Base-by-base conservation (phyloP, 1,140 invertebrate species). In the Ectropis grisescens region DNA sequence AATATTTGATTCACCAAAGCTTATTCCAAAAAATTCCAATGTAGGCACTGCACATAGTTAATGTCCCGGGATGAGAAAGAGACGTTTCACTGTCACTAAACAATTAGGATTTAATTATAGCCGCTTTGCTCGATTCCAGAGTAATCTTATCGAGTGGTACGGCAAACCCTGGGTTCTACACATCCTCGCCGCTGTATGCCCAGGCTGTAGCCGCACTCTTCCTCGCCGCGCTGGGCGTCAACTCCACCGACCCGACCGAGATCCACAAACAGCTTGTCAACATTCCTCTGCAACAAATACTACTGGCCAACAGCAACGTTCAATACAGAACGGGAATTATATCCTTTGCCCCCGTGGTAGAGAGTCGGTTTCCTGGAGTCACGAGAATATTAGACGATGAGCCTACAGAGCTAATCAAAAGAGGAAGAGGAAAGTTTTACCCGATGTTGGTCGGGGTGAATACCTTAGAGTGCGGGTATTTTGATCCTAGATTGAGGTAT, bases 131-230 rank as follows among this genome's bases (percentile, higher is more conserved):
- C n/a, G 12, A 8, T 34, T 16, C 2, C 60, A 80, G 75, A 30
- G 55, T 45, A 1, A 56, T 76, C 2, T 7, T 69, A 11, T 66
- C 76, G 65, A 76, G 74, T 29, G 74, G 71, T 1, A 54, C 57
- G 1, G 69, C 50, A 0, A 36, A 55, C 2, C 42, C 53, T 1
- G 40, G 34, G 5, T 79, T 60, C 42, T 67, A 38, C 35, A 65
- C 62, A 6, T 33, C 48, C 0, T 59, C 65, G 1, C 65, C 66
- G 7, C 16, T 16, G 0, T 68, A 57, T 33, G 62, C 68, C 2
- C 33, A 58, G 16, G 29, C 37, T 2, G 35, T 59, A 0, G 48
- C 53, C 4, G 43, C 44, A 5, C 19, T 53, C 8, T 58, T 74
- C 16, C 37, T 74, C 2, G 14, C 39, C 2, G 24, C 29, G 0